These are phyloP conservation scores for Synanthedon tipuliformis DNA, from an alignment of 2,888 invertebrate species.

Conservation along the genomic window DNA sequence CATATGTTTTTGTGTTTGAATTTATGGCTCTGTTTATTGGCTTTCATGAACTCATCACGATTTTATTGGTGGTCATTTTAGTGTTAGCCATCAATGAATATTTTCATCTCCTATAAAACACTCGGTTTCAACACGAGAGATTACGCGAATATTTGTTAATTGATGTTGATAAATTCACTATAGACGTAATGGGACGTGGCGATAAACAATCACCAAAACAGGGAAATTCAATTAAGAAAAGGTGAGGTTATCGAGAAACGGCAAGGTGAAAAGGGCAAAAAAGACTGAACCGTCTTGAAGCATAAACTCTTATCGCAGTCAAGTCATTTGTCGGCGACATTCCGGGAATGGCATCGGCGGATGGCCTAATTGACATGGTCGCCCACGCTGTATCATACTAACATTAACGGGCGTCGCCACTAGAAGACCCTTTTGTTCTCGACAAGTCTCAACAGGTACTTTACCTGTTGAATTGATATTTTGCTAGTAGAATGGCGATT, in stretches of 20 bases:
- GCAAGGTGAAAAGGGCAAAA: slow-evolving; percentile 42
- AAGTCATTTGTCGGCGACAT: slow-evolving; percentile 62
- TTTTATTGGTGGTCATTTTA: slow-evolving; percentile 14
- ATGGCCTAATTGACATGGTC: slow-evolving; percentile 68
- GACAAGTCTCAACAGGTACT: slow-evolving; percentile 46
- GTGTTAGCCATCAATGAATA: slow-evolving; percentile 20
- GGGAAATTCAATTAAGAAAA: slow-evolving; percentile 62
- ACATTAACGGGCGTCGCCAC: slow-evolving; percentile 55
- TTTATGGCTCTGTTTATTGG: slow-evolving; percentile 24
- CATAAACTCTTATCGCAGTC: slow-evolving; percentile 50
- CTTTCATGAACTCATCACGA: slow-evolving; percentile 21
- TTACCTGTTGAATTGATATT: slow-evolving; percentile 46
- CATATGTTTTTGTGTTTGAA: slow-evolving; percentile 13
- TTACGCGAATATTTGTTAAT: slow-evolving; percentile 30
- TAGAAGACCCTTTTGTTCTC: slow-evolving; percentile 62
- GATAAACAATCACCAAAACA: slow-evolving; percentile 54
- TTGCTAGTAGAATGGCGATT: slow-evolving; percentile 35
- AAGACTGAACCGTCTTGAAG: slow-evolving; percentile 36
- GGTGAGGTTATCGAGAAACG: slow-evolving; percentile 52
- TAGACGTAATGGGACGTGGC: slow-evolving; percentile 46
- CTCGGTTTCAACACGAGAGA: slow-evolving; percentile 2
- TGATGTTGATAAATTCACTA: slow-evolving; percentile 36
- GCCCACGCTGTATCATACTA: slow-evolving; percentile 62
- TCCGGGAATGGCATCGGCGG: slow-evolving; percentile 66
- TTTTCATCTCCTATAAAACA: slow-evolving; percentile 9